A percentile compares a stretch with the other conserved stretches of the same genome.
These are phyloP conservation scores for Drosophila incognita DNA, from an alignment of 2,888 invertebrate species.

Conservation along the genomic window DNA sequence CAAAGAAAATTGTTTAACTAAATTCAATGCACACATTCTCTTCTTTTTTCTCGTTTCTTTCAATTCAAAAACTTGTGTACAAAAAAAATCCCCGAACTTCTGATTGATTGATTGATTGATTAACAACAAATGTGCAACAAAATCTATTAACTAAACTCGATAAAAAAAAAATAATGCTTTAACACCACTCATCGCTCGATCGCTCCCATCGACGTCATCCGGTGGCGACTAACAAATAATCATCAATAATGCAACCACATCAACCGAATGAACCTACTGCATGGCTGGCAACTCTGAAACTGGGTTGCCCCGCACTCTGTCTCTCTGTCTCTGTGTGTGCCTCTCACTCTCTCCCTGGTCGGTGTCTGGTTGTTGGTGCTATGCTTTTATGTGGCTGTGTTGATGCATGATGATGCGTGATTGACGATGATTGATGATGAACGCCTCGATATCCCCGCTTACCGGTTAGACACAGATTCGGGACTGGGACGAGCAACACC, in stretches of 20 bases:
- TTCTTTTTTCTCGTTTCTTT: conserved; percentile 78
- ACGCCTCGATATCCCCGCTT: conserved; percentile 54
- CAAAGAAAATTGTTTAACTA: conserved; percentile 72
- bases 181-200: conserved; percentile 58
- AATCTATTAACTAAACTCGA: conserved; percentile 43
- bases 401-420: conserved; percentile 44
- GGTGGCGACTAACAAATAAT: conserved; percentile 45
- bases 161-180: conserved; percentile 28
- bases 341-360: conserved; percentile 11
- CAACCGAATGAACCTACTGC: conserved; percentile 36
- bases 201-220: conserved; percentile 45
- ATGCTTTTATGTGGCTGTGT: conserved; percentile 35
- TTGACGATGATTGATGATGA: conserved; percentile 60
- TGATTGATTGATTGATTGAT: conserved; percentile 49
- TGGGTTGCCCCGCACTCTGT: conserved; percentile 31
- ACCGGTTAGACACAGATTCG: conserved; percentile 90
- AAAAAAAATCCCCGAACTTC: conserved; percentile 35
- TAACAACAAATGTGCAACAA: conserved; percentile 53
- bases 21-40: conserved; percentile 78
- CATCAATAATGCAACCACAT: conserved; percentile 29
- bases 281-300: conserved; percentile 50
- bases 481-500: conserved; percentile 95
- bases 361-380: conserved; percentile 34
- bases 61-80: conserved; percentile 59
- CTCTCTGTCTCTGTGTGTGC: conserved; percentile 7